Conservation (phyloP, 2,113 vertebrate genomes). For the Reinhardtius hippoglossoides region DNA sequence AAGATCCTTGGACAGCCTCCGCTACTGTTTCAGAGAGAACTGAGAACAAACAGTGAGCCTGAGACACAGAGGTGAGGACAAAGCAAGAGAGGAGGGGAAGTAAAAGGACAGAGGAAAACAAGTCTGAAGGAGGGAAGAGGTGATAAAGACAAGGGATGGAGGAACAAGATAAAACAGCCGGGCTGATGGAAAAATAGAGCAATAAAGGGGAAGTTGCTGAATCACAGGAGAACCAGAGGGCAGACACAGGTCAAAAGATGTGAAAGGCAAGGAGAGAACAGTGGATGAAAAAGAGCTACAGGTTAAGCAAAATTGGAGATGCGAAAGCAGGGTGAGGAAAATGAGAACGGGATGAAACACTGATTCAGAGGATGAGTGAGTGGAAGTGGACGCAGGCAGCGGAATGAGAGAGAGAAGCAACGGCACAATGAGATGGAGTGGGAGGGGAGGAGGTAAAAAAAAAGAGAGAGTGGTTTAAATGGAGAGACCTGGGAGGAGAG, state of each 20-base stretch:
- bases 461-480: neutral
- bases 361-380: conserved; percentile 57
- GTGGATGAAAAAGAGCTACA: conserved; percentile 27
- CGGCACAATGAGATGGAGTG: conserved; percentile 26
- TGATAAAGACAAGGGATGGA: conserved; percentile 29
- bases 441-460: neutral
- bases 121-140: conserved; percentile 26
- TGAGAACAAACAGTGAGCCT: conserved; percentile 75
- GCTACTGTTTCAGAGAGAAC: conserved; percentile 87
- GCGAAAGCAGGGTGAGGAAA: conserved; percentile 39
- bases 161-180: conserved; percentile 24
- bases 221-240: conserved; percentile 44
- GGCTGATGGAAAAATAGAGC: conserved; percentile 10
- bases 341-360: conserved; percentile 52
- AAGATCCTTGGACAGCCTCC: conserved; percentile 86
- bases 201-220: conserved; percentile 30
- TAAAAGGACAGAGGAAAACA: neutral
- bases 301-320: conserved; percentile 44
- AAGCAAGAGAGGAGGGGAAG: conserved; percentile 6
- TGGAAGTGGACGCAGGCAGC: conserved; percentile 33
- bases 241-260: conserved; percentile 51
- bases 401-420: conserved; percentile 38
- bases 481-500: conserved; percentile 4
- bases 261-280: conserved; percentile 16
- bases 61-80: conserved; percentile 83